Conservation (phyloP, 2,797 vertebrate genomes). For the Aselliscus stoliczkanus region DNA sequence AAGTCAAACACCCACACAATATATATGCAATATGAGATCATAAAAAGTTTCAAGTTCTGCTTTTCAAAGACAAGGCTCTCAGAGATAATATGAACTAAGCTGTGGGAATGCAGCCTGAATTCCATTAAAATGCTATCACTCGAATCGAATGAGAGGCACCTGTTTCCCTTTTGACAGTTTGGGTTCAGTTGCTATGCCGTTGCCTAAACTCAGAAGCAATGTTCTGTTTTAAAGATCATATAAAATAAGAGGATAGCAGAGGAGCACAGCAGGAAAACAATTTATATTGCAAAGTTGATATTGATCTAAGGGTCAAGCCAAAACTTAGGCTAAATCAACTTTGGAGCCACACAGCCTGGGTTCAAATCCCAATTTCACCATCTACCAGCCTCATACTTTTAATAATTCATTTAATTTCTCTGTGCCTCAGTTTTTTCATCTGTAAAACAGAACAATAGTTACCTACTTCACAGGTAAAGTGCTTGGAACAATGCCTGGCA, state of each 20-base stretch:
- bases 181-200: background rate
- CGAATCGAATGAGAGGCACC: background rate
- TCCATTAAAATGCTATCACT: background rate
- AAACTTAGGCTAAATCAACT: background rate
- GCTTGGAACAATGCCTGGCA: background rate
- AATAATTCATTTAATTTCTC: conserved; percentile 6
- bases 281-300: background rate
- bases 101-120: background rate
- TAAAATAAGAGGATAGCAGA: background rate
- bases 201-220: conserved; percentile 4
- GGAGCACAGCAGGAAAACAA: background rate
- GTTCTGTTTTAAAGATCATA: background rate
- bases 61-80: conserved; percentile 39
- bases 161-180: background rate
- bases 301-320: background rate
- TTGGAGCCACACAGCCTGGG: background rate
- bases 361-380: background rate
- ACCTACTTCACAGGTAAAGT: background rate
- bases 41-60: background rate
- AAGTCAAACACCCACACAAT: background rate
- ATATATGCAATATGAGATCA: background rate
- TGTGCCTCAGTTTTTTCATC: conserved; percentile 1
- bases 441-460: background rate
- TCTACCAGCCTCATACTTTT: background rate
- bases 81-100: background rate